Conservation (phyloP, 2,113 vertebrate genomes). For the Hippoglossus stenolepis region DNA sequence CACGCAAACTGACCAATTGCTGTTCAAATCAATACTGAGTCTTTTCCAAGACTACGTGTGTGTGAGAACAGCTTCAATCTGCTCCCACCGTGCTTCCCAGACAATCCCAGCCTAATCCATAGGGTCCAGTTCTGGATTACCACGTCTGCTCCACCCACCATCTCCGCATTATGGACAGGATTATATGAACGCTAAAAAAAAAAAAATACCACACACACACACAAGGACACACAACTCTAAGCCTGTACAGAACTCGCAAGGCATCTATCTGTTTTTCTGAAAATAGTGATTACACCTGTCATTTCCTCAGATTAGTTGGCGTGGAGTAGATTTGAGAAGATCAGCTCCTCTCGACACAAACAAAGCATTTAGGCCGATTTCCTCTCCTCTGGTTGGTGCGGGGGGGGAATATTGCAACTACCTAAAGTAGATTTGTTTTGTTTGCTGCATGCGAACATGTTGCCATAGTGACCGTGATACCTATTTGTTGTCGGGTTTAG, state of each 20-base stretch:
- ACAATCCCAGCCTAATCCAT: slow-evolving; percentile 74
- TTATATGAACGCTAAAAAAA: slow-evolving; percentile 39
- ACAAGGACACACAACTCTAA: background rate
- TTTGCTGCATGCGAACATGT: slow-evolving; percentile 43
- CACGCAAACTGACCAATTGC: slow-evolving; percentile 39
- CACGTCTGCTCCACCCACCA: slow-evolving; percentile 60
- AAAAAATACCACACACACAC: background rate
- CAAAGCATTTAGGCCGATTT: slow-evolving; percentile 46
- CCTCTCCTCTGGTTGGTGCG: slow-evolving; percentile 20
- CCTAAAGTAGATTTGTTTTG: slow-evolving; percentile 43
- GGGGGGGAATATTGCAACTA: slow-evolving; percentile 15
- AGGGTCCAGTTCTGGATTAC: slow-evolving; percentile 73
- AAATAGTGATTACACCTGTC: slow-evolving; percentile 32
- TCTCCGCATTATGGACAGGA: slow-evolving; percentile 57
- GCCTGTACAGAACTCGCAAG: background rate
- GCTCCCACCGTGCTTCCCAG: slow-evolving; percentile 66
- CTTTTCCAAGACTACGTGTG: slow-evolving; percentile 14
- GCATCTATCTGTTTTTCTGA: slow-evolving; percentile 23
- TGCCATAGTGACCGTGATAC: slow-evolving; percentile 48
- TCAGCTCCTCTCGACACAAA: slow-evolving; percentile 40
- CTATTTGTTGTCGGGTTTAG: slow-evolving; percentile 36
- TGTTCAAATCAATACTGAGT: slow-evolving; percentile 38
- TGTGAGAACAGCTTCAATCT: slow-evolving; percentile 54
- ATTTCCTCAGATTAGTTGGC: slow-evolving; percentile 31
- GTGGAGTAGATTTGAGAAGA: slow-evolving; percentile 38